A percentile compares a stretch with the other conserved stretches of the same genome.
phyloP scores from a whole-genome alignment of 2,888 invertebrate genomes.

The Ptychoptera contaminata region DNA sequence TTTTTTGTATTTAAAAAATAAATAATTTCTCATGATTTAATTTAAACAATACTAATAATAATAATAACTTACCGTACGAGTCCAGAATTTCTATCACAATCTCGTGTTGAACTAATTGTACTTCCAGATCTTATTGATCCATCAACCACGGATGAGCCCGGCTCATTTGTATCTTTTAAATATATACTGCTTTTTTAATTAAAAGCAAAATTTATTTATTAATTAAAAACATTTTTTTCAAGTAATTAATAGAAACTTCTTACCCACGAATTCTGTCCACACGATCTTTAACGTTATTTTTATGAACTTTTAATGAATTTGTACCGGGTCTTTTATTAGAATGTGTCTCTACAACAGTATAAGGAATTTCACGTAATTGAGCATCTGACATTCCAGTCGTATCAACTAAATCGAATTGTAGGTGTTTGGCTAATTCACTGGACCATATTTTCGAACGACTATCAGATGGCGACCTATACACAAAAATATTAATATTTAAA shows the following conservation, averaged over 20 bases:
- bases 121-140: slow-evolving; percentile 46
- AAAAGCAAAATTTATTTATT: background rate
- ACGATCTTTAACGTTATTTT: slow-evolving; percentile 29
- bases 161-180: background rate
- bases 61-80: slow-evolving; percentile 26
- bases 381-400: slow-evolving; percentile 79
- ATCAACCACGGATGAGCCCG: slow-evolving; percentile 12
- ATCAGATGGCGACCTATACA: slow-evolving; percentile 50
- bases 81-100: slow-evolving; percentile 35
- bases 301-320: slow-evolving; percentile 29
- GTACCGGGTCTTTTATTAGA: slow-evolving; percentile 23
- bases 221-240: background rate
- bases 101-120: slow-evolving; percentile 39
- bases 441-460: slow-evolving; percentile 54
- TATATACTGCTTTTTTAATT: background rate
- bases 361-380: slow-evolving; percentile 74
- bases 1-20: background rate
- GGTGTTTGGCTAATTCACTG: slow-evolving; percentile 65
- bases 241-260: slow-evolving; percentile 12
- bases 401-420: slow-evolving; percentile 77
- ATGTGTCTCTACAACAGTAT: slow-evolving; percentile 66
- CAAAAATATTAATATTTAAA: background rate
- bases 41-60: too few species aligned
- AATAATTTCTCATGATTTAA: slow-evolving; percentile 3
- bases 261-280: slow-evolving; percentile 31